Evolutionary conservation across 2,797 vertebrate genomes (phyloP), one percentile per base, ranked within the genome.

Genomic region (Erethizon dorsatum): DNA sequence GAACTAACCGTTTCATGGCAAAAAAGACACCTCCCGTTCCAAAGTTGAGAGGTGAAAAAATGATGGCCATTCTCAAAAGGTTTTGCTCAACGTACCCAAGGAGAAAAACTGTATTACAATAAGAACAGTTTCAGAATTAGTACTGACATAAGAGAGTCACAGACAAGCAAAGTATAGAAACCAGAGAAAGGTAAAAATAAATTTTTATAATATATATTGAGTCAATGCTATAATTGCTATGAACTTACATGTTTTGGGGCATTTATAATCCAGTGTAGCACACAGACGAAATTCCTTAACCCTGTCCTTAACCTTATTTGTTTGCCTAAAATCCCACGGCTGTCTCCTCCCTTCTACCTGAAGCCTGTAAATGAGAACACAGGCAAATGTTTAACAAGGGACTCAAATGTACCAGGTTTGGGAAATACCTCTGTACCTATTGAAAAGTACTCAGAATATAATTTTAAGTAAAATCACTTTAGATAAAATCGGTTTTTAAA

Each of bases 1-100:
- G 90, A 52, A 90, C 88, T 98, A 97, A 99, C 99, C 99, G 99
- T 99, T 98, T 99, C 99, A 26, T 99, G 99, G 75, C 99, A 99
- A 97, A 9, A 99, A 99, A 94, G 99, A 99, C 99, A 99, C 99
- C 96, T 99, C 99, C 47, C 47, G 99, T 98, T 99, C 99, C 98
- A 99, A 97, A 67, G 98, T 98, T 8, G 99, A 99, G 97, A 99
- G 98, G 97, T 99, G 99, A 90, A 99, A 91, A 99, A 99, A 98
- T 99, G 99, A 88, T 99, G 98, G 98, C 99, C 99, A 97, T 99
- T 99, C 98, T 99, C 99, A 98, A 99, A 99, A 88, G 99, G 99
- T 90, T 98, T 98, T 28, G 98, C 98, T 91, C 99, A 99, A 96
- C 99, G 99, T 91, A 98, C 97, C 99, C 99, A 99, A 56, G 71